Percentiles rank a stretch among this genome's conserved stretches.
phyloP scores from a whole-genome alignment of 2,888 invertebrate genomes.

The Bunonema sp. region DNA sequence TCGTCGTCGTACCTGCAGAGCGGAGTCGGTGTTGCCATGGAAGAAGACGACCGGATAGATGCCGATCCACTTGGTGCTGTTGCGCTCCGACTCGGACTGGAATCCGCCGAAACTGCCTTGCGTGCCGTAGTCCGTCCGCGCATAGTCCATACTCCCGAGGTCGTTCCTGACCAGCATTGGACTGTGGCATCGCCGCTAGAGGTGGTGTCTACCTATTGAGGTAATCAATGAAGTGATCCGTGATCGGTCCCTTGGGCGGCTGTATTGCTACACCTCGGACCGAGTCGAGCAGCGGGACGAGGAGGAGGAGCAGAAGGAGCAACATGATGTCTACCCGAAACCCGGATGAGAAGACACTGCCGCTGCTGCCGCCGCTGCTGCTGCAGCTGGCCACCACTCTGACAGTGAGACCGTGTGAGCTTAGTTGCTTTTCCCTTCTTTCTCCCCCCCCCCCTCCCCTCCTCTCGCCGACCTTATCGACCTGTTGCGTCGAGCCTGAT shows the following conservation, averaged over 20 bases:
- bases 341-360: too few species aligned
- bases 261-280: too few species aligned
- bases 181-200: neutral
- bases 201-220: conserved; percentile 3
- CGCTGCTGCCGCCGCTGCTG: too few species aligned
- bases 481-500: too few species aligned
- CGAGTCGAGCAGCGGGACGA: neutral
- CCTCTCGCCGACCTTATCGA: too few species aligned
- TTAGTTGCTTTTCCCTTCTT: too few species aligned
- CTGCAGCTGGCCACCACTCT: too few species aligned
- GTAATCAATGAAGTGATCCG: conserved; percentile 8
- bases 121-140: conserved; percentile 10
- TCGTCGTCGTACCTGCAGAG: conserved; percentile 14
- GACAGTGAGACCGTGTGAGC: too few species aligned
- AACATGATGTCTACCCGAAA: too few species aligned
- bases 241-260: conserved; percentile 8
- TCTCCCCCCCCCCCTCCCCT: too few species aligned
- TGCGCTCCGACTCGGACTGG: too few species aligned
- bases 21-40: conserved; percentile 24
- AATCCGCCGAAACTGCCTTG: conserved; percentile 18
- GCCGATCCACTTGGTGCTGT: conserved; percentile 1
- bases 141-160: conserved; percentile 11
- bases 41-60: conserved; percentile 20
- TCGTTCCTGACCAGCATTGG: conserved; percentile 8
- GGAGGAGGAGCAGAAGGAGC: neutral